phyloP scores from a whole-genome alignment of 2,113 vertebrate species.

The Syrrhaptes paradoxus region DNA sequence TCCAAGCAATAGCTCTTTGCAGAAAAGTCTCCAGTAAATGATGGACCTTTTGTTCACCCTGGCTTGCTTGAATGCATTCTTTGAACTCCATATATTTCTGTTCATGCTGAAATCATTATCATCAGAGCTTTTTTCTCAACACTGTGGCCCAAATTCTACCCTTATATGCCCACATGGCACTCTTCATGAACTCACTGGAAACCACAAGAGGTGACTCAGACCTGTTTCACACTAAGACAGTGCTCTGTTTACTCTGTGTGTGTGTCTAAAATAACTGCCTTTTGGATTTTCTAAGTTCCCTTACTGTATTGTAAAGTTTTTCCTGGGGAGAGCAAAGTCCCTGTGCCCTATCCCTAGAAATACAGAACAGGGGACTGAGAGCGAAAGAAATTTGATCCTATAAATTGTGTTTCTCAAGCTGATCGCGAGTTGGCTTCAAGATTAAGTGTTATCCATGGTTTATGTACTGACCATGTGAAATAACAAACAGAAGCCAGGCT shows the following conservation, averaged over 20 bases:
- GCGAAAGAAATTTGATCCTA: neutral
- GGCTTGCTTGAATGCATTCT: neutral
- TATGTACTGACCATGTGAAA: neutral
- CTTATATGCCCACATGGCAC: neutral
- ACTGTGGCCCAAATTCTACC: neutral
- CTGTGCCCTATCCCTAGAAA: neutral
- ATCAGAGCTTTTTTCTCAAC: neutral
- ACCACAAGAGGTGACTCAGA: neutral
- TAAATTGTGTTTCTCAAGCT: neutral
- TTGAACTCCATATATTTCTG: neutral
- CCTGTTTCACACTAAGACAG: neutral
- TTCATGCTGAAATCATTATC: neutral
- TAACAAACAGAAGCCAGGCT: neutral
- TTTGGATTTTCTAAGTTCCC: neutral
- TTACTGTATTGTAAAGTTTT: neutral
- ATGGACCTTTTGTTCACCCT: neutral
- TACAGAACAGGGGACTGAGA: neutral
- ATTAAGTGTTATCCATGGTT: neutral
- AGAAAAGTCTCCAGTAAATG: neutral
- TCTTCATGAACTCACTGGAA: neutral
- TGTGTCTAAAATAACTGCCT: neutral
- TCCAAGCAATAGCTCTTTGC: neutral
- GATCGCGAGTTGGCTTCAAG: neutral
- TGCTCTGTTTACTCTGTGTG: neutral
- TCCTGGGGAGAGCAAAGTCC: neutral